These are phyloP conservation scores for Drosophila fulvimacula DNA, from an alignment of 2,888 invertebrate species.

Conservation along the genomic window DNA sequence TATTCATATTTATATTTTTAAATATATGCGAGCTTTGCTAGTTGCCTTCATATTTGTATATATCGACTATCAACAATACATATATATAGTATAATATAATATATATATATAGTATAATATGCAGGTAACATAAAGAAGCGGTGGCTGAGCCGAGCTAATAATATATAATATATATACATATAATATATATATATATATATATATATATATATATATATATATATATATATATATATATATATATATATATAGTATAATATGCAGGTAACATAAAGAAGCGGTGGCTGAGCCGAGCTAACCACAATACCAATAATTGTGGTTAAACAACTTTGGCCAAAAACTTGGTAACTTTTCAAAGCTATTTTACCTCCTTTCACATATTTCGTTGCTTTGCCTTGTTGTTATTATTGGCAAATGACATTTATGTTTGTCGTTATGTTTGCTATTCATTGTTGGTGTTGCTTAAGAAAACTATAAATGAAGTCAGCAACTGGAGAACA, in stretches of 20 bases:
- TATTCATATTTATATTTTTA: neutral
- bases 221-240: neutral
- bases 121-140: conserved; percentile 21
- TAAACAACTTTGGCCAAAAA: conserved; percentile 38
- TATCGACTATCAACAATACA: too few species aligned
- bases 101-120: conserved; percentile 2
- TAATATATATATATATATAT: too few species aligned
- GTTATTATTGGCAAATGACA: conserved; percentile 44
- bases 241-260: conserved; percentile 2
- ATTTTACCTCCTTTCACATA: conserved; percentile 1
- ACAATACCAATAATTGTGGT: conserved; percentile 13
- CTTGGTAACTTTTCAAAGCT: conserved; percentile 19
- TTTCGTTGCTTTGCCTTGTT: conserved; percentile 6
- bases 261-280: conserved; percentile 21
- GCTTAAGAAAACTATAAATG: conserved; percentile 42
- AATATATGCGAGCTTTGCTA: neutral
- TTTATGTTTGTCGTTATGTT: conserved; percentile 44
- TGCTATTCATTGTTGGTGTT: conserved; percentile 20
- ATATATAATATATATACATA: too few species aligned
- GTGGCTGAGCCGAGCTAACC: neutral
- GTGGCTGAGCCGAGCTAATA: neutral
- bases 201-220: too few species aligned
- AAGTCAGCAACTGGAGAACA: conserved; percentile 45
- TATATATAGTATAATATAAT: neutral
- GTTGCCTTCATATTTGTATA: neutral